phyloP scores from a whole-genome alignment of 2,113 vertebrate species.

The Ochotona curzoniae region DNA sequence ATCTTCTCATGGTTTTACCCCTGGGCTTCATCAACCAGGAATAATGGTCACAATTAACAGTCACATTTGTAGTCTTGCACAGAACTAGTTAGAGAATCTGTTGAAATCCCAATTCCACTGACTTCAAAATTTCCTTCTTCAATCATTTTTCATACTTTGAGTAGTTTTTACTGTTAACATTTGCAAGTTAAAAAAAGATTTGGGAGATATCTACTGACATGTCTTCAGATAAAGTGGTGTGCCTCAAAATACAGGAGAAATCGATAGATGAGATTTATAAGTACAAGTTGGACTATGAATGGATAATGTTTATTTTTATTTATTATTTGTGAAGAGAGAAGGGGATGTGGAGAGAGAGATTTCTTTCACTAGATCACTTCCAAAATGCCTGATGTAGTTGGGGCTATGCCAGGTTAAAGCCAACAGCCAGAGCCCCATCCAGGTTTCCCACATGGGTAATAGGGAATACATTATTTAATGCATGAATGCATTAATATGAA shows the following conservation, averaged over 20 bases:
- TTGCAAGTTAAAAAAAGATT: background rate
- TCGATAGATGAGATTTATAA: background rate
- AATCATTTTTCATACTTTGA: slow-evolving; percentile 13
- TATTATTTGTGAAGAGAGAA: too few species aligned
- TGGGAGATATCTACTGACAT: background rate
- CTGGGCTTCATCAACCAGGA: background rate
- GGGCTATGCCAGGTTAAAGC: too few species aligned
- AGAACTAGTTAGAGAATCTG: background rate
- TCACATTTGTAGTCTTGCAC: background rate
- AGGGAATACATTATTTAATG: too few species aligned
- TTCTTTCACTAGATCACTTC: too few species aligned
- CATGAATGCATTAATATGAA: too few species aligned
- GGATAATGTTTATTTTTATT: background rate
- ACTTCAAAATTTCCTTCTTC: background rate
- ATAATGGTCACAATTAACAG: background rate
- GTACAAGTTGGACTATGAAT: background rate
- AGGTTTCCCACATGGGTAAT: too few species aligned
- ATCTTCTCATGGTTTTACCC: background rate
- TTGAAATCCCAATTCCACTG: background rate
- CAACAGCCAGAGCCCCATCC: too few species aligned
- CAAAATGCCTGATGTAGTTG: too few species aligned
- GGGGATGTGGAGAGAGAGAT: too few species aligned
- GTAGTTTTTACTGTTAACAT: background rate
- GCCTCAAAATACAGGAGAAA: background rate
- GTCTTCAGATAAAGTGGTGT: background rate